These are phyloP conservation scores for Meloidogyne hapla DNA, from an alignment of 1,140 invertebrate species.

Conservation along the genomic window DNA sequence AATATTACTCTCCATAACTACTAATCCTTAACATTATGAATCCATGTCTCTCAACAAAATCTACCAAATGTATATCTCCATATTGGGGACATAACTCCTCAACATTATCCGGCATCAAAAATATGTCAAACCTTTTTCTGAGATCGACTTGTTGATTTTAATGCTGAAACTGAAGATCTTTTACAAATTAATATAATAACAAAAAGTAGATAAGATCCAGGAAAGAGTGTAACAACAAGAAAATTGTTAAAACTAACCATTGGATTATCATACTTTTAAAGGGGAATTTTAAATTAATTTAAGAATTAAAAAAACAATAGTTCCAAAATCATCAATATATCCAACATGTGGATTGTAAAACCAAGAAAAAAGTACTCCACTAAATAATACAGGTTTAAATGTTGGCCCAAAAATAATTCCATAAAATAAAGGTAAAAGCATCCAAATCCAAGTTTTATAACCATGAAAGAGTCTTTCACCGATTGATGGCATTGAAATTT, in stretches of 20 bases:
- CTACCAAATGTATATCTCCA: too few relatives aligned
- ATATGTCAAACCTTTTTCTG: neutral
- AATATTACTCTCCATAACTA: too few relatives aligned
- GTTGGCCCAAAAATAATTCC: conserved; percentile 10
- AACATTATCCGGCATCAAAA: too few relatives aligned
- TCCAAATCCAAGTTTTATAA: conserved; percentile 9
- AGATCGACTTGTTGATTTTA: neutral
- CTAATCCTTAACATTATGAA: too few relatives aligned
- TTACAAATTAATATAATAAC: neutral
- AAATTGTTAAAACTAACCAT: conserved; percentile 1
- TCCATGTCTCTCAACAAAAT: too few relatives aligned
- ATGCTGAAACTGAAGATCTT: neutral
- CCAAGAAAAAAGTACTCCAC: conserved; percentile 30
- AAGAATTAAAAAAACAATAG: neutral
- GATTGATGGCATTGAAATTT: conserved; percentile 14
- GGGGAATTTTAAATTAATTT: neutral
- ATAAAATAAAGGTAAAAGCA: conserved; percentile 12
- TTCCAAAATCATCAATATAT: conserved; percentile 22
- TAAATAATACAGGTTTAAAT: conserved; percentile 24
- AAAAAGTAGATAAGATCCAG: neutral
- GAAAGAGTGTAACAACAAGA: neutral
- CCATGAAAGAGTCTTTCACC: conserved; percentile 26
- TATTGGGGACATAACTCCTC: too few relatives aligned
- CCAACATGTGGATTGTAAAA: conserved; percentile 34
- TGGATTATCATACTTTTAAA: neutral